These are phyloP conservation scores for Strigamia transsilvanica DNA, from an alignment of 2,888 invertebrate species.

Conservation along the genomic window DNA sequence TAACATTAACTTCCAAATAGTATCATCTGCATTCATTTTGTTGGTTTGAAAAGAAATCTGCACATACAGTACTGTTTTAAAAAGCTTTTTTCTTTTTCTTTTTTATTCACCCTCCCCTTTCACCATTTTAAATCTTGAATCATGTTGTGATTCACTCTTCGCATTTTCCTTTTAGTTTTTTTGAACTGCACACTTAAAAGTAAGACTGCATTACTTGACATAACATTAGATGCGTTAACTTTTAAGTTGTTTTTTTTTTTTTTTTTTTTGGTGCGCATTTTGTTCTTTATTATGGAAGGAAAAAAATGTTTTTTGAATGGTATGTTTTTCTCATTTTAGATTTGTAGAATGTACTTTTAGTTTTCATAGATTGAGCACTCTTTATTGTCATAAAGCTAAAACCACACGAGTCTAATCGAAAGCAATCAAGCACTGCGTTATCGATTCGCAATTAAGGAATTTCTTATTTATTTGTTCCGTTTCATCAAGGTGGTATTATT, in stretches of 20 bases:
- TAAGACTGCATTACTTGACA: neutral
- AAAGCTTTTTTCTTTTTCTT: neutral
- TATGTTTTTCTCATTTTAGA: too few species aligned
- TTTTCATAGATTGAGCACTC: too few species aligned
- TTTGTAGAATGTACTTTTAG: too few species aligned
- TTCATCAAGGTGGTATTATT: too few species aligned
- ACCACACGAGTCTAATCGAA: neutral
- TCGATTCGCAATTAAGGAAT: neutral
- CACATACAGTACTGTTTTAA: constrained; percentile 9
- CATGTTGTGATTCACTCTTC: constrained; percentile 21
- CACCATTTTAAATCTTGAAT: neutral
- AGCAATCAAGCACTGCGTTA: neutral
- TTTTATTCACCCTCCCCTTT: neutral
- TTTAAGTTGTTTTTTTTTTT: too few species aligned
- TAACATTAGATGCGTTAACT: neutral
- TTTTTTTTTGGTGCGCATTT: too few species aligned
- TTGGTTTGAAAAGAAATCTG: constrained; percentile 35
- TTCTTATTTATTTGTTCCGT: neutral
- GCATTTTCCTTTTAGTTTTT: neutral
- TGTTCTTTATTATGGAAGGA: too few species aligned
- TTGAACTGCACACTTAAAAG: neutral
- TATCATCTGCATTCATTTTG: constrained; percentile 28
- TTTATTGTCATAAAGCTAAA: neutral
- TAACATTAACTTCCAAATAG: constrained; percentile 29
- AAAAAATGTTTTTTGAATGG: too few species aligned